Base-by-base conservation (phyloP, 1,140 invertebrate species). In the Euura saliciscinereae region DNA sequence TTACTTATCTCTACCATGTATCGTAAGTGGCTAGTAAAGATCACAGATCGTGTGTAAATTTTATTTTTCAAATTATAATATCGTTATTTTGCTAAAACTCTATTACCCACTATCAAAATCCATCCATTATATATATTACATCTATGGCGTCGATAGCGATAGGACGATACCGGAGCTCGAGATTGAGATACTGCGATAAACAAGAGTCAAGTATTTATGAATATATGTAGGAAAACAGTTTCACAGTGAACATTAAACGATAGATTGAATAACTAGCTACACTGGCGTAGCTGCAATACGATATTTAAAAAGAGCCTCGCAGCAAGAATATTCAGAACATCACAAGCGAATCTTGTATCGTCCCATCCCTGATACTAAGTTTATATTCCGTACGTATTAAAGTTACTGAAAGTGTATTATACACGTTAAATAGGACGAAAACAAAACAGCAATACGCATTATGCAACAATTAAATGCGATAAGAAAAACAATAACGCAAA, bases 21-120 rank as follows among this genome's bases (percentile, higher is more conserved):
- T n/a, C 51, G 51, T 59, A 59, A n/a, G 51, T 59, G 51, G 51
- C 51, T 59, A 59, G 51, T 59, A n/a, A 59, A 59, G 51, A 59
- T 59, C 51, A 59, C 51, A 59, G 51, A 59, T 59, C 51, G 51
- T 59, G 51, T 59, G 3, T 59, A 59, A 3, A n/a, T 59, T 59
- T 59, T 59, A 59, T 59, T 59, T 59, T 28, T 59, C 13, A 6
- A 59, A 59, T 59, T 59, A 59, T 59, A 59, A 11, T 59, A 59
- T 59, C 8, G 51, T 59, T 7, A 28, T 51, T 11, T 11, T 51
- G 6, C 46, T 51, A 51, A 11, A 28, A 51, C 11, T 51, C 28
- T 11, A 7, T 6, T 51, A 51, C 46, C 46, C 46, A 51, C 46
- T 51, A 51, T 51, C 46, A 51, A 51, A 51, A 51, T 51, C 11